A percentile compares a stretch with the other conserved stretches of the same genome.
Evolutionary conservation across 1,140 invertebrate species (phyloP).

Genomic region (Philotrypesis tridentata): DNA sequence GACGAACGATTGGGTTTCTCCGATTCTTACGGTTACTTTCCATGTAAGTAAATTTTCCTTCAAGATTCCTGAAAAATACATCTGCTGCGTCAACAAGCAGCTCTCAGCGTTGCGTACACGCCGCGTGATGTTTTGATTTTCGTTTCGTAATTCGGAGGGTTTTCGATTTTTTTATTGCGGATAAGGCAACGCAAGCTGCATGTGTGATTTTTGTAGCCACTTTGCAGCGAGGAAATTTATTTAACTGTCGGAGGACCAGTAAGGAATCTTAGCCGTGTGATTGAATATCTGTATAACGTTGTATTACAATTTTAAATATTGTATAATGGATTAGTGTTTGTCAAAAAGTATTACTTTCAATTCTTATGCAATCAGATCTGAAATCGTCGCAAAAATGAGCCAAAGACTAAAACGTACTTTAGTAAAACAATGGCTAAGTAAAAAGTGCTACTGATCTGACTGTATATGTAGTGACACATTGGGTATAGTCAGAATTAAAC

Average conservation of each 20-base stretch:
- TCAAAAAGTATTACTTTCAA: neutral
- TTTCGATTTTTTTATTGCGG: neutral
- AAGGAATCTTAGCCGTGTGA: slow-evolving; percentile 13
- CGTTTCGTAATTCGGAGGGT: neutral
- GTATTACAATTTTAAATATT: neutral
- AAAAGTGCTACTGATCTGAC: neutral
- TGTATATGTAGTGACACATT: neutral
- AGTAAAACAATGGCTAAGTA: neutral
- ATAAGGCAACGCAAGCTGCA: neutral
- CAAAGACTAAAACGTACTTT: neutral
- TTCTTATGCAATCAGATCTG: neutral
- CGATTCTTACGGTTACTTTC: slow-evolving; percentile 49
- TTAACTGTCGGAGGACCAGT: slow-evolving; percentile 12
- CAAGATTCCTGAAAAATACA: slow-evolving; percentile 2
- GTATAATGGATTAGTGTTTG: neutral
- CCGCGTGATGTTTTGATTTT: slow-evolving; percentile 14
- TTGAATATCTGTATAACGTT: neutral
- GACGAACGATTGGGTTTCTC: slow-evolving; percentile 20
- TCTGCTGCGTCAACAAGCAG: neutral
- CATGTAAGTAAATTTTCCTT: slow-evolving; percentile 56
- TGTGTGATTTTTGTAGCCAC: slow-evolving; percentile 22
- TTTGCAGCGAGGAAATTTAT: slow-evolving; percentile 15
- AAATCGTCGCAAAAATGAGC: neutral
- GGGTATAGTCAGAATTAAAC: neutral
- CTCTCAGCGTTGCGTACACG: slow-evolving; percentile 15